Base-by-base conservation (phyloP, 2,113 vertebrate genomes). In the Camelus bactrianus region DNA sequence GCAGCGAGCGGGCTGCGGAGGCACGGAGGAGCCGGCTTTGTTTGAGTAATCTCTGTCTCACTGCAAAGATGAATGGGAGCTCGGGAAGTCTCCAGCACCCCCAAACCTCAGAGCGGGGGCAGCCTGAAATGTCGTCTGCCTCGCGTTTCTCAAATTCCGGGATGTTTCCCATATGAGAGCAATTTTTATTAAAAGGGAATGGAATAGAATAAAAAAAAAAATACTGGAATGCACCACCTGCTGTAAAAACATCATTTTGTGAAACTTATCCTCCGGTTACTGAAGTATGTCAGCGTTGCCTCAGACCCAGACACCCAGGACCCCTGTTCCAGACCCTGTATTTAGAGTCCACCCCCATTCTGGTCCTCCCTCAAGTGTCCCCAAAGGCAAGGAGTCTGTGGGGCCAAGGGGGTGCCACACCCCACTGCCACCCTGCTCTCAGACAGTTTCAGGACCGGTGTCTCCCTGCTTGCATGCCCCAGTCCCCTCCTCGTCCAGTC, bases 361-460 rank as follows among this genome's bases (percentile, higher is more conserved):
- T 8, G 2, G 20, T 22, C 54, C 48, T 79, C 17, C 52, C 17
- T 6, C 20, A n/a, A 12, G n/a, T 6, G 28, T 15, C 22, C 38
- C 42, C 0, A 4, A 3, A 6, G 26, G 11, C 20, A 38, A 82
- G 20, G 19, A 6, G n/a, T 70, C 65, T 2, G 19, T 42, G 52
- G 7, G 42, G 42, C 12, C 15, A 1, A 35, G 70, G 26, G 8
- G 67, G 38, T 42, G 5, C n/a, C 50, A 13, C 5, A 6, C 9
- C 58, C 42, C 42, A 28, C 42, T 1, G 4, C 35, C 38, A 8
- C 38, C 50, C 38, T 42, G 42, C 17, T 35, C 79, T 64, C 12
- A 2, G 60, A 75, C 50, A 0, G 3, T 1, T 22, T 48, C 4
- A 19, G 50, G 30, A n/a, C 38, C 2, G 3, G 1, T 32, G 54